Evolutionary conservation across 2,888 invertebrate species (phyloP).

Genomic region (Pelosia muscerda): DNA sequence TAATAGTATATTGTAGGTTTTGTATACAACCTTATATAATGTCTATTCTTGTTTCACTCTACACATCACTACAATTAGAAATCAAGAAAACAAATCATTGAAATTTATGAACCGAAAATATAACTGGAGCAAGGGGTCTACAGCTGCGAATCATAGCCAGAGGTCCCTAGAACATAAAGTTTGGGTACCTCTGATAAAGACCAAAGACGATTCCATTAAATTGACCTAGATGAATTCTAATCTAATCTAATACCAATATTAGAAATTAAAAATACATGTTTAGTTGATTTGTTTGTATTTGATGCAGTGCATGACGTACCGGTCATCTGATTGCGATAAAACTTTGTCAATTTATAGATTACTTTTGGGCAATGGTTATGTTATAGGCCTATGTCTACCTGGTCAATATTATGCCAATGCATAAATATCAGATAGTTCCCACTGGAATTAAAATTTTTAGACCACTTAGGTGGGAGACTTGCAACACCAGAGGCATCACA

Average conservation of each 20-base stretch:
- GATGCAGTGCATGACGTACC: background rate
- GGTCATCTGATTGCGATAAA: no score
- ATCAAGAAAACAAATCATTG: background rate
- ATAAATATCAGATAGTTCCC: no score
- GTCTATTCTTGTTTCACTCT: no score
- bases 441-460: no score
- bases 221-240: background rate
- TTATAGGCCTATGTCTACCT: no score
- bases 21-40: no score
- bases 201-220: background rate
- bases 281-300: background rate
- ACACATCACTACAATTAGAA: background rate
- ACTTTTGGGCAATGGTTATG: background rate
- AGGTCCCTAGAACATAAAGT: background rate
- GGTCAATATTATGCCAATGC: no score
- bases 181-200: background rate
- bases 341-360: background rate
- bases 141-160: background rate
- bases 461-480: no score
- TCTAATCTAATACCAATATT: background rate
- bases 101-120: background rate
- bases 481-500: no score
- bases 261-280: background rate
- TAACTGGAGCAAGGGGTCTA: background rate
- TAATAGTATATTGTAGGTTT: no score